Evolutionary conservation across 2,797 vertebrate species (phyloP), one percentile per base, ranked within the genome.

Genomic region (Liasis olivaceus): DNA sequence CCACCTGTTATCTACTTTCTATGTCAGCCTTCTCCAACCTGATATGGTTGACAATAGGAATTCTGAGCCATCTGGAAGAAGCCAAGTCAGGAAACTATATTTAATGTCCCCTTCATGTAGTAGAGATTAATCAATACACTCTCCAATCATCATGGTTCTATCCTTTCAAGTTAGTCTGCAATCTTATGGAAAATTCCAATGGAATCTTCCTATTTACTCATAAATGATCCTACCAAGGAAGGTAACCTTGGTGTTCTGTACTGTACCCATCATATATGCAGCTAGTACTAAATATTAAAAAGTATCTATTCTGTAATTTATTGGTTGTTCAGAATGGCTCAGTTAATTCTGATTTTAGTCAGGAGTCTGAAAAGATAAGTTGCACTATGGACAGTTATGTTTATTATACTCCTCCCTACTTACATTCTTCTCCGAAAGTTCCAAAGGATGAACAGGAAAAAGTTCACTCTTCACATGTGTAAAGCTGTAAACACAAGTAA

Each of bases 361-460:
- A 81, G 20, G 20, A 3, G 12, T 42, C 2, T 64, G 12, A 58
- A 64, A 85, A 15, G 1, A 87, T 47, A 26, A 92, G 84, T 62
- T 15, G 66, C 5, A 2, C 58, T 15, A 59, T 93, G 17, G 72
- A 51, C 87, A 66, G 31, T 47, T 58, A 72, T 77, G 36, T 72
- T 2, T 77, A 47, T 47, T 47, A 81, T 81, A 81, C 47, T 81
- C 42, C 20, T 22, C 56, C 8, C 93, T 62, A 98, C 99, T 99
- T 96, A 99, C 99, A 95, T 99, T 99, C 97, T 98, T 99, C 96
- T 99, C 99, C 47, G 98, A 98, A 92, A 99, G 69, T 96, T 99
- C 99, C 98, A 99, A 96, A 1, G 98, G 98, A 95, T 99, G 99
- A 93, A 98, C 98, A 28, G 99, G 99, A 90, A 99, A 93, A 87